A percentile compares a stretch with the other conserved stretches of the same genome.
Conservation (phyloP, 2,888 invertebrate species). For the Heteromurus nitidus region DNA sequence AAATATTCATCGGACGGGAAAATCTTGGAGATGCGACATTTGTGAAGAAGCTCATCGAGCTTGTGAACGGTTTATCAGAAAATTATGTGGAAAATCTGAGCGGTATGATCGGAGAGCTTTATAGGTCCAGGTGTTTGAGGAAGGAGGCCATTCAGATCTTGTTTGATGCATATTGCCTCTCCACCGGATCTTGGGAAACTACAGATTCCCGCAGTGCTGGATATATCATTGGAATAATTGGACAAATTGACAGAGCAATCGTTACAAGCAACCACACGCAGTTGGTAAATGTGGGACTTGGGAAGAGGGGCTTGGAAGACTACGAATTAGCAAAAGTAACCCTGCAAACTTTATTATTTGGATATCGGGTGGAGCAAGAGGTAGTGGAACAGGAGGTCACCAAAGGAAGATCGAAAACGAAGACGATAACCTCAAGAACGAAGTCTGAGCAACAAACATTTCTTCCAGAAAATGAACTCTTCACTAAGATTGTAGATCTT, state of each 20-base stretch:
- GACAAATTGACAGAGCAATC: constrained; percentile 50
- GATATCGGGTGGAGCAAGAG: constrained; percentile 57
- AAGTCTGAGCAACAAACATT: constrained; percentile 41
- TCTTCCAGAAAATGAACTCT: constrained; percentile 59
- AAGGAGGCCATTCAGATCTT: constrained; percentile 56
- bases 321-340: constrained; percentile 67
- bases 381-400: constrained; percentile 26
- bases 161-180: constrained; percentile 69
- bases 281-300: constrained; percentile 67
- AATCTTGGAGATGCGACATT: constrained; percentile 20
- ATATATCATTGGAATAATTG: constrained; percentile 67
- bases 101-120: constrained; percentile 61
- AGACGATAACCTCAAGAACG: not conserved
- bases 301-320: constrained; percentile 62
- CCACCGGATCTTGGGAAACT: constrained; percentile 55
- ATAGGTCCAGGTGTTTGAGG: constrained; percentile 39
- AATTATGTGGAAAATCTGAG: constrained; percentile 65
- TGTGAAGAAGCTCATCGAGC: constrained; percentile 53
- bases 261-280: constrained; percentile 65
- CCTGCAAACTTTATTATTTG: constrained; percentile 67
- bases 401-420: constrained; percentile 35
- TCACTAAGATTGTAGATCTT: constrained; percentile 57
- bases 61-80: constrained; percentile 54
- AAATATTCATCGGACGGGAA: constrained; percentile 61
- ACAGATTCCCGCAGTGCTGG: constrained; percentile 65